Percentiles rank a stretch among this genome's conserved stretches.
Evolutionary conservation across 2,888 invertebrate genomes (phyloP).

Genomic region (Callinectes sapidus): DNA sequence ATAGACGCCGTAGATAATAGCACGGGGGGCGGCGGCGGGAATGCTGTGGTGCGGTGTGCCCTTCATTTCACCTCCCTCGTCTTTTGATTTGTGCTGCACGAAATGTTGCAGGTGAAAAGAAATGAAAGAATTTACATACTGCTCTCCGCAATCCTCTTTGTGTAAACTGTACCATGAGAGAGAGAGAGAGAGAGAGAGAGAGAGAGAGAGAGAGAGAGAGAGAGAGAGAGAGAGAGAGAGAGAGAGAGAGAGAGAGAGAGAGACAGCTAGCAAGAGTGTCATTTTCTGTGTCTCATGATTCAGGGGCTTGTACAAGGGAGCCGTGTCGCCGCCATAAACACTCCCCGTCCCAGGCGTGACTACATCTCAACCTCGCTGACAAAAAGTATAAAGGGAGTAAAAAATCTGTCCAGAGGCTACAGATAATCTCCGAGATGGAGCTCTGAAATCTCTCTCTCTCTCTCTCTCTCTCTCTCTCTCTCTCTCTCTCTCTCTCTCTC

Average conservation of each 20-base stretch:
- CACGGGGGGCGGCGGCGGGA: background rate
- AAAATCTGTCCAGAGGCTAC: background rate
- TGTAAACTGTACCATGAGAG: background rate
- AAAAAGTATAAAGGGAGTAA: background rate
- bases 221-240: background rate
- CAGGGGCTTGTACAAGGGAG: background rate
- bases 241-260: background rate
- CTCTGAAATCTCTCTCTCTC: background rate
- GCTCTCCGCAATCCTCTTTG: background rate
- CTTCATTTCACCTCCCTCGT: background rate
- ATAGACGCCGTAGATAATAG: background rate
- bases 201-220: background rate
- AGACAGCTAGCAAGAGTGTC: background rate
- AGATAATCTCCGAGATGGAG: background rate
- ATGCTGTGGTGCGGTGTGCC: background rate
- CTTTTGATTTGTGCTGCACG: background rate
- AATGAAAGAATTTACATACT: background rate
- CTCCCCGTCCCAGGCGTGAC: background rate
- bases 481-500: constrained; percentile 1
- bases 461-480: constrained; percentile 1
- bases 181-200: background rate
- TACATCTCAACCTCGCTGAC: background rate
- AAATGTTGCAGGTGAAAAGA: background rate
- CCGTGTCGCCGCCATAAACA: background rate
- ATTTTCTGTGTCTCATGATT: background rate